Base-by-base conservation (phyloP, 2,113 vertebrate genomes). In the Indri indri region DNA sequence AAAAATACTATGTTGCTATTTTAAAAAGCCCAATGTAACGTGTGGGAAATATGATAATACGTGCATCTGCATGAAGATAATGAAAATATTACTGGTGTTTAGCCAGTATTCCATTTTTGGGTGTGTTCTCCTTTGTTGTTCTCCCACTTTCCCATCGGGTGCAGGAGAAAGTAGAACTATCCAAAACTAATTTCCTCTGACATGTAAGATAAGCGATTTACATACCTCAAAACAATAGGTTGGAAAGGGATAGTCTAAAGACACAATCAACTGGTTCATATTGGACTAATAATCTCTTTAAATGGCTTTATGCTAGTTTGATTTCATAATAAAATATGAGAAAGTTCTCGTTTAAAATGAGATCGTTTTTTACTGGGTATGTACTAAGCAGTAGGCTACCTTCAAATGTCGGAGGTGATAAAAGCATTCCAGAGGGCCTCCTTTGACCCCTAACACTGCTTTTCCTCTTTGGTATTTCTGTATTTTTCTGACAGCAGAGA, bases 251-350 rank as follows among this genome's bases (percentile, higher is more conserved):
- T 20, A 73, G 42, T 66, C 82, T 52, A 91, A 85, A 85, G 20
- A 70, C 40, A 85, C 7, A 74, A 27, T 71, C n/a, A 71, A 84
- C 45, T 97, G 57, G 97, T 97, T 97, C 96, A 96, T 92, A 97
- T 97, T 98, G 97, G 91, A 98, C 97, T 96, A 85, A 92, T 57
- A 96, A 63, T 77, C 13, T 90, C 30, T 73, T 80, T 88, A 93
- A 84, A 85, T 88, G 40, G 89, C 22, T 70, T 93, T 83, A 97
- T 66, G 68, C 61, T 86, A 76, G n/a, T 89, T 68, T 93, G 50
- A 88, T n/a, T 30, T 81, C 32, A 52, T 96, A 87, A 20, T 83
- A 54, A 76, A 95, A 87, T 68, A 52, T 82, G 57, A 96, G 52
- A 66, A 85, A 81, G 52, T 95, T 96, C 94, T 98, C 85, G 92